Percentiles rank a stretch among this genome's conserved stretches.
Evolutionary conservation across 2,113 vertebrate species (phyloP).

Genomic region (Chitala chitala): DNA sequence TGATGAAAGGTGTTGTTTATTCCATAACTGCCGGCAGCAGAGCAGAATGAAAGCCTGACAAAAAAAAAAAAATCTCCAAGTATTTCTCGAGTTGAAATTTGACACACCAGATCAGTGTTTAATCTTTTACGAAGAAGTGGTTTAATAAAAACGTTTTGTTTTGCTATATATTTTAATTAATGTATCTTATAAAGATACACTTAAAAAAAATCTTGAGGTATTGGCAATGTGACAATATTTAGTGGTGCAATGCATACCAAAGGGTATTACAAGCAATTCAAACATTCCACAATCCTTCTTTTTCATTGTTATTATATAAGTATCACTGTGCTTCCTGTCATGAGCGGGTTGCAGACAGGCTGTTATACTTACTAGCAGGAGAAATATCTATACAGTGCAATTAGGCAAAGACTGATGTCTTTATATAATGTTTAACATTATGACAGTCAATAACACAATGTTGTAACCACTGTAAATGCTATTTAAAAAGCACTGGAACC

Average conservation of each 20-base stretch:
- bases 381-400: too few relatives aligned
- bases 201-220: too few relatives aligned
- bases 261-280: background rate
- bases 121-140: background rate
- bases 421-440: too few relatives aligned
- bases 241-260: background rate
- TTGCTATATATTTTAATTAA: too few relatives aligned
- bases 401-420: too few relatives aligned
- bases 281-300: background rate
- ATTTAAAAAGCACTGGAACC: too few relatives aligned
- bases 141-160: background rate
- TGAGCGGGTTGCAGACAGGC: too few relatives aligned
- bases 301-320: background rate
- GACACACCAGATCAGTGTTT: background rate
- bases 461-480: too few relatives aligned
- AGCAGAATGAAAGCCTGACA: conserved; percentile 19
- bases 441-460: background rate
- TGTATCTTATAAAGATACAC: too few relatives aligned
- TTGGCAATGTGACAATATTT: background rate
- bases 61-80: conserved; percentile 8
- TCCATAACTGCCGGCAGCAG: conserved; percentile 24
- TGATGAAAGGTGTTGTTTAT: conserved; percentile 33
- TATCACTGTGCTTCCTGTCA: background rate
- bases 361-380: too few relatives aligned
- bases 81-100: conserved; percentile 27